A percentile compares a stretch with the other conserved stretches of the same genome.
These are phyloP conservation scores for Balaenoptera acutorostrata DNA, from an alignment of 2,113 vertebrate genomes.

Conservation along the genomic window DNA sequence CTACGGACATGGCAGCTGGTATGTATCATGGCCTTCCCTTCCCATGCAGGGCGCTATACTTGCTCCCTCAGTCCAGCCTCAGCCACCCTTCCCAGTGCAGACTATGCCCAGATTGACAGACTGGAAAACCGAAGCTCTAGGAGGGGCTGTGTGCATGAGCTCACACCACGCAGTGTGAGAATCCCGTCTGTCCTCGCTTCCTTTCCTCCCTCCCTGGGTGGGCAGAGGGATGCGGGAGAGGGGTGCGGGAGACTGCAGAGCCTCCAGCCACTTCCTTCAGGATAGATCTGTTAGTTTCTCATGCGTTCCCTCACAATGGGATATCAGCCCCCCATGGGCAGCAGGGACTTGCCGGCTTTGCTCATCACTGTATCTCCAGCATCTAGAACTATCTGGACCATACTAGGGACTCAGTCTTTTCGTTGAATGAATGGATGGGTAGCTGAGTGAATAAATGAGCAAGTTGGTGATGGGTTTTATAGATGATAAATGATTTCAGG, in stretches of 20 bases:
- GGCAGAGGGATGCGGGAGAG: not conserved
- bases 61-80: not conserved
- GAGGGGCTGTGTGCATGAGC: rapidly evolving
- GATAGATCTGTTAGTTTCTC: not conserved
- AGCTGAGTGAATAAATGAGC: not conserved
- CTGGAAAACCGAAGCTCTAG: not conserved
- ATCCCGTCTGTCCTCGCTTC: not conserved
- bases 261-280: not conserved
- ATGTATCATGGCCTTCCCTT: no score
- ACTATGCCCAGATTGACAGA: rapidly evolving
- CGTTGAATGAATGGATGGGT: not conserved
- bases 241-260: not conserved
- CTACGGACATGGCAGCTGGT: rapidly evolving
- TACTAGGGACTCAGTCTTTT: no score
- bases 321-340: not conserved
- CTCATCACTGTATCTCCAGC: not conserved
- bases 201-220: not conserved
- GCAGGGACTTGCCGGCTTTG: not conserved
- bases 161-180: rapidly evolving
- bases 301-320: not conserved
- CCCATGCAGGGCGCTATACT: rapidly evolving
- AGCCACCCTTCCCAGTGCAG: not conserved
- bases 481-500: not conserved
- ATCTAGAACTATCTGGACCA: not conserved
- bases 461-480: not conserved